Conservation (phyloP, 2,888 invertebrate species). For the Timema cristinae region DNA sequence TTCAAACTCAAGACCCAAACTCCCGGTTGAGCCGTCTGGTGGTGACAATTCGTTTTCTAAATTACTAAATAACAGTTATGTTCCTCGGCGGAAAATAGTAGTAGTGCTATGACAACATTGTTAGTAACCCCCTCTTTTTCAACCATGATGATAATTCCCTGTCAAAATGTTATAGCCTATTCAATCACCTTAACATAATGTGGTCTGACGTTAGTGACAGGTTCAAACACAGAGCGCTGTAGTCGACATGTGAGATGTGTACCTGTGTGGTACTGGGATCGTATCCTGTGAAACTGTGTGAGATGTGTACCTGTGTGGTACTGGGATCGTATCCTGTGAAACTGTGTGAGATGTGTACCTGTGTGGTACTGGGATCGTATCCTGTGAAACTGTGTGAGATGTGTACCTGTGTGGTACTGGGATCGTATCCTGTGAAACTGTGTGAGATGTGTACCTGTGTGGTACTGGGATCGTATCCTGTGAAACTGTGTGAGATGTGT, state of each 20-base stretch:
- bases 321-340: conserved; percentile 25
- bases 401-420: conserved; percentile 25
- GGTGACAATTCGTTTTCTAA: too few species aligned
- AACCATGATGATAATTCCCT: too few species aligned
- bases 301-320: conserved; percentile 22
- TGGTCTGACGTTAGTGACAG: too few species aligned
- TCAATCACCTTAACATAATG: too few species aligned
- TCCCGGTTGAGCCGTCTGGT: too few species aligned
- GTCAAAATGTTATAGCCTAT: too few species aligned
- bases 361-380: conserved; percentile 25
- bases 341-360: conserved; percentile 26
- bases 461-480: conserved; percentile 25
- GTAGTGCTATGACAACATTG: too few species aligned
- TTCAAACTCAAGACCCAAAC: too few species aligned
- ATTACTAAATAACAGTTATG: too few species aligned
- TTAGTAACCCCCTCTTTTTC: too few species aligned
- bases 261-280: conserved; percentile 26
- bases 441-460: conserved; percentile 22
- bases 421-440: conserved; percentile 27
- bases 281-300: conserved; percentile 27
- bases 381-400: conserved; percentile 25
- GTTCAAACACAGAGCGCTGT: too few species aligned
- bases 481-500: conserved; percentile 24
- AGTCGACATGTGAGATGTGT: not conserved
- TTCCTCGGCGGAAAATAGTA: too few species aligned